Conservation (phyloP, 2,113 vertebrate genomes). For the Protobothrops flavoviridis region DNA sequence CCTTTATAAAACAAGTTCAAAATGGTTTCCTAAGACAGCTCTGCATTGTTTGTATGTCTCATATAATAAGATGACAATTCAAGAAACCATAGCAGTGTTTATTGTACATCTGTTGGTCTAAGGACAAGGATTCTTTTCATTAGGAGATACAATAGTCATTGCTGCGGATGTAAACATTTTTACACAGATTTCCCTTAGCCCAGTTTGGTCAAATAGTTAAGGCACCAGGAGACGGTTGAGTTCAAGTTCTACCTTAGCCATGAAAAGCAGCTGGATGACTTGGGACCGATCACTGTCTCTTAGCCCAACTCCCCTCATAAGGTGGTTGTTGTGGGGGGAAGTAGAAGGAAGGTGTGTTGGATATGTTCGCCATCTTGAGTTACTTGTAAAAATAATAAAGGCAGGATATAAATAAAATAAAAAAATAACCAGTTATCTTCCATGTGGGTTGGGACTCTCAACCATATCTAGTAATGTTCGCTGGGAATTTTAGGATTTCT, state of each 20-base stretch:
- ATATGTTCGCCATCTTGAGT: not conserved
- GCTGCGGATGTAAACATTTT: not conserved
- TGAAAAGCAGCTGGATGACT: not conserved
- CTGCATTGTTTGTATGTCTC: conserved; percentile 30
- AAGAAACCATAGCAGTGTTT: not conserved
- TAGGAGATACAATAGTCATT: not conserved
- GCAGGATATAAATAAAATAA: not conserved
- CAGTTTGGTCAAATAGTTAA: not conserved
- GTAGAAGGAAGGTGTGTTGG: not conserved
- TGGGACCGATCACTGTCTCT: not conserved
- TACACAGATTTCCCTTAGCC: not conserved
- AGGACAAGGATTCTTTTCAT: not conserved
- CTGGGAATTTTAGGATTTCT: not conserved
- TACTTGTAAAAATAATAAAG: not conserved
- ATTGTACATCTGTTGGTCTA: not conserved
- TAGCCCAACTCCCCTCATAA: not conserved
- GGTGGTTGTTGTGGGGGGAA: not conserved
- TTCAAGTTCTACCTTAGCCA: not conserved
- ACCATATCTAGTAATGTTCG: not conserved
- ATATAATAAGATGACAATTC: conserved; percentile 24
- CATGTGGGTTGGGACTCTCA: not conserved
- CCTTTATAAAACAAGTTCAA: conserved; percentile 55
- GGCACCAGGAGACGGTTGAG: not conserved
- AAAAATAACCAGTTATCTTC: not conserved
- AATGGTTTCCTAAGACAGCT: conserved; percentile 52